These are phyloP conservation scores for Rhagologus leucostigma DNA, from an alignment of 2,113 vertebrate species.

Conservation along the genomic window DNA sequence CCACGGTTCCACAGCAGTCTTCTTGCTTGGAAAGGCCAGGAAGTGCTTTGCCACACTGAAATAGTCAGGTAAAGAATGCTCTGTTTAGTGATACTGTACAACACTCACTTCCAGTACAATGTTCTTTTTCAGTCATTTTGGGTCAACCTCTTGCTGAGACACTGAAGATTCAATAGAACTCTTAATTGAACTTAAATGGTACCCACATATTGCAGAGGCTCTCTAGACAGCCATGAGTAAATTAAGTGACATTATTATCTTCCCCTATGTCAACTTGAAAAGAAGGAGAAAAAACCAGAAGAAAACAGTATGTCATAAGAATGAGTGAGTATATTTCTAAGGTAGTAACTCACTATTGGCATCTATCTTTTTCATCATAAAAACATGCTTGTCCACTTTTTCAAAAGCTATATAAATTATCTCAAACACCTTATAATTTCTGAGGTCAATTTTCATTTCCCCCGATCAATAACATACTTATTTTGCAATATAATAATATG, in stretches of 20 bases:
- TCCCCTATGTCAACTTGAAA: not conserved
- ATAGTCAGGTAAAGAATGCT: conserved; percentile 51
- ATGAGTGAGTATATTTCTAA: not conserved
- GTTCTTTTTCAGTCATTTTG: not conserved
- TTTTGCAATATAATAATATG: not conserved
- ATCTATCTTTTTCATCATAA: not conserved
- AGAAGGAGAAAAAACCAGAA: not conserved
- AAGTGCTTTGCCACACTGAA: conserved; percentile 95
- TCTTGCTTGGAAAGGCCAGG: conserved; percentile 96
- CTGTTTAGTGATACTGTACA: conserved; percentile 30
- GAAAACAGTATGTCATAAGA: not conserved
- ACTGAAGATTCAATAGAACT: not conserved
- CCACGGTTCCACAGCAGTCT: conserved; percentile 92
- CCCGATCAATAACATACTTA: not conserved
- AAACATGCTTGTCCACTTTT: not conserved
- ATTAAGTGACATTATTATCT: not conserved
- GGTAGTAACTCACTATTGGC: not conserved
- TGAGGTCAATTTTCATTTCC: not conserved
- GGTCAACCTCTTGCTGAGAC: not conserved
- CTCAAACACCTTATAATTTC: not conserved
- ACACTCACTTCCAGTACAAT: not conserved
- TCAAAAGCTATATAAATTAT: not conserved
- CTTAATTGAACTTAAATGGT: not conserved
- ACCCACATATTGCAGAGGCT: not conserved
- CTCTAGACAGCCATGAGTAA: not conserved